These are phyloP conservation scores for Podotricha telesiphe DNA, from an alignment of 2,888 invertebrate species.

Conservation along the genomic window DNA sequence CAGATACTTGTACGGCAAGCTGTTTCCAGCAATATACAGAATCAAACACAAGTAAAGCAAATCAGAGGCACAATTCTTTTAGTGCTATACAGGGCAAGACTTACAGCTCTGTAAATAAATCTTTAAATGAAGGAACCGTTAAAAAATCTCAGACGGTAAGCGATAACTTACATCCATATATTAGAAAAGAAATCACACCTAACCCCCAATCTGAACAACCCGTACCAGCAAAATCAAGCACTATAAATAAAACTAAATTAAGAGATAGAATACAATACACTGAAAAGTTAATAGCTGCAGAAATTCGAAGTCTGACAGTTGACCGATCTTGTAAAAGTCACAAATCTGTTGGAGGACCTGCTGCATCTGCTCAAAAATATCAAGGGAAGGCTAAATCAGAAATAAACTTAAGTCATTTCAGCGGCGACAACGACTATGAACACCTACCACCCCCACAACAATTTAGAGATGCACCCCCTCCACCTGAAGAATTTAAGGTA, in stretches of 20 bases:
- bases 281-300: constrained; percentile 77
- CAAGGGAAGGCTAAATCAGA: constrained; percentile 84
- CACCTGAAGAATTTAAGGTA: constrained; percentile 88
- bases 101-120: constrained; percentile 61
- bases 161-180: constrained; percentile 79
- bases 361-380: constrained; percentile 63
- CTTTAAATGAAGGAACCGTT: constrained; percentile 64
- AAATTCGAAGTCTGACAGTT: constrained; percentile 73
- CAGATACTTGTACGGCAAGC: constrained; percentile 73
- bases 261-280: constrained; percentile 79
- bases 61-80: constrained; percentile 77
- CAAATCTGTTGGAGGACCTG: constrained; percentile 57
- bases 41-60: constrained; percentile 59
- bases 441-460: constrained; percentile 92
- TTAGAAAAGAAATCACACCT: constrained; percentile 75
- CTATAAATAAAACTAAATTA: constrained; percentile 64
- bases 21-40: constrained; percentile 73
- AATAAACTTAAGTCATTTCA: constrained; percentile 81
- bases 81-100: constrained; percentile 76
- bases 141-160: constrained; percentile 78
- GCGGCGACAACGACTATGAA: constrained; percentile 86
- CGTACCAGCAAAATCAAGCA: constrained; percentile 54
- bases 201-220: constrained; percentile 54
- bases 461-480: constrained; percentile 91
- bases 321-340: constrained; percentile 72